Evolutionary conservation across 2,888 invertebrate species (phyloP).

Genomic region (Ormyrus rosae): DNA sequence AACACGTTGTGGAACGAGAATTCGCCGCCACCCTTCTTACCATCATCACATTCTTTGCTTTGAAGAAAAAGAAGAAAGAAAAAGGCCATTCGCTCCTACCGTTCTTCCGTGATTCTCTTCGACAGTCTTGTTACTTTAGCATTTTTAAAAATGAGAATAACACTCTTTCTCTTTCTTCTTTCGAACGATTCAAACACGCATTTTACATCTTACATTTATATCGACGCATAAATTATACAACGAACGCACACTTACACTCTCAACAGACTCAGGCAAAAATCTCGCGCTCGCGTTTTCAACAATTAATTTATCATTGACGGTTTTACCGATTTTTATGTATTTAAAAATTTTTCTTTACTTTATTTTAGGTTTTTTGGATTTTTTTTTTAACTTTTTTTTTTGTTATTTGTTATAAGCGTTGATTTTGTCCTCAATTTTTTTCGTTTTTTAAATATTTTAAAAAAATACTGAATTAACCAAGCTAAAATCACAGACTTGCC

Average conservation of each 20-base stretch:
- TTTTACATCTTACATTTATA: neutral
- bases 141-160: slow-evolving; percentile 9
- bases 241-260: slow-evolving; percentile 18
- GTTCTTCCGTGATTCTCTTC: slow-evolving; percentile 26
- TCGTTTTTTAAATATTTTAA: slow-evolving; percentile 69
- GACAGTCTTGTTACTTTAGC: neutral
- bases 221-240: slow-evolving; percentile 23
- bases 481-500: slow-evolving; percentile 76
- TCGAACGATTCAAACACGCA: slow-evolving; percentile 16
- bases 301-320: slow-evolving; percentile 22
- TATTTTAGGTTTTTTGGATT: slow-evolving; percentile 30
- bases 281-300: slow-evolving; percentile 56
- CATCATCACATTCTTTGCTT: neutral
- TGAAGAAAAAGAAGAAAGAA: slow-evolving; percentile 43
- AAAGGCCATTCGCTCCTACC: slow-evolving; percentile 10
- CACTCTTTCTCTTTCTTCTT: slow-evolving; percentile 46
- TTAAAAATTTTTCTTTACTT: slow-evolving; percentile 34
- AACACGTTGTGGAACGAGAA: neutral
- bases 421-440: slow-evolving; percentile 56
- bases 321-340: slow-evolving; percentile 26
- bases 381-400: slow-evolving; percentile 26
- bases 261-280: slow-evolving; percentile 47
- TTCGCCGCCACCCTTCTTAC: slow-evolving; percentile 4
- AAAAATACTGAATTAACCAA: slow-evolving; percentile 76
- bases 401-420: slow-evolving; percentile 32